These are phyloP conservation scores for Semaprochilodus insignis DNA, from an alignment of 2,797 vertebrate genomes.

Conservation along the genomic window DNA sequence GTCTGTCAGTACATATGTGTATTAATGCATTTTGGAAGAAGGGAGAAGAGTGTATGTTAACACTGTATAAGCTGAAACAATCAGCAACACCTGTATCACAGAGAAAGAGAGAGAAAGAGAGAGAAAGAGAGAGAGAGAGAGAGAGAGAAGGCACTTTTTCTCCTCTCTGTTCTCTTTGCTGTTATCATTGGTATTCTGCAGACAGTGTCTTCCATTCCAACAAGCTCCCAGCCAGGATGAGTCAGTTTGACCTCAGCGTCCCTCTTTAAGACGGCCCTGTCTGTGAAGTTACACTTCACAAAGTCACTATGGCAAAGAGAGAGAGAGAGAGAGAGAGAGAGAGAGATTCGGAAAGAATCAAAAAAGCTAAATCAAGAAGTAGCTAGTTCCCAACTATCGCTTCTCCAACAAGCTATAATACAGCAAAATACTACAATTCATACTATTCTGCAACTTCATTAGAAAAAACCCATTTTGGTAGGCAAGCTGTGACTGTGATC, in stretches of 20 bases:
- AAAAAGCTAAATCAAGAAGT: too few species aligned
- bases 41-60: neutral
- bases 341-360: neutral
- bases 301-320: conserved; percentile 15
- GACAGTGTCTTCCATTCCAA: conserved; percentile 64
- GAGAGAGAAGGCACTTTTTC: neutral
- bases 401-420: too few species aligned
- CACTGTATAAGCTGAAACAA: neutral
- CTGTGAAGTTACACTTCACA: conserved; percentile 50
- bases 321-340: neutral
- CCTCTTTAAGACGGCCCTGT: conserved; percentile 59
- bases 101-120: conserved; percentile 4
- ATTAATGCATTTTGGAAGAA: too few species aligned
- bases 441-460: too few species aligned
- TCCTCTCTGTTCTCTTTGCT: neutral
- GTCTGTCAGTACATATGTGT: too few species aligned
- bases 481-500: too few species aligned
- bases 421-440: too few species aligned
- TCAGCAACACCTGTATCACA: conserved; percentile 41
- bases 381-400: too few species aligned
- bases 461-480: too few species aligned
- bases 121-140: neutral
- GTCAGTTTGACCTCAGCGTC: conserved; percentile 66
- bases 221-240: conserved; percentile 68
- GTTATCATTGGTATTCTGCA: conserved; percentile 67